Evolutionary conservation across 2,113 vertebrate species (phyloP).

Genomic region (Triplophysa tibetana): DNA sequence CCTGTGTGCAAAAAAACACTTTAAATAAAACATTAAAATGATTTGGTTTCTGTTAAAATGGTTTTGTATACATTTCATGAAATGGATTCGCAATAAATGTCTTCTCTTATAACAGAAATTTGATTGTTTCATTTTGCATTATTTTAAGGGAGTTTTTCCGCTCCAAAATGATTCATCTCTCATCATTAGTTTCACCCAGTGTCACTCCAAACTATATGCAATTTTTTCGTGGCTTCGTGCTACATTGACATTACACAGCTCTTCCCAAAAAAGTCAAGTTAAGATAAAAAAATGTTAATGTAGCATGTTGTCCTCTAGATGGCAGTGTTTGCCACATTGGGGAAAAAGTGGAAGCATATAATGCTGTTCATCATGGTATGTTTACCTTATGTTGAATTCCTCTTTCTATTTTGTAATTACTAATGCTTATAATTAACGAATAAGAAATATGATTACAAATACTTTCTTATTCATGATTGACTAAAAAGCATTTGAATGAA

Average conservation of each 20-base stretch:
- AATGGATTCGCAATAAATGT: conserved; percentile 61
- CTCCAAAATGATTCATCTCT: background rate
- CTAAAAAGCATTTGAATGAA: background rate
- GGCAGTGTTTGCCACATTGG: conserved; percentile 2
- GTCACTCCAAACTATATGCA: no score
- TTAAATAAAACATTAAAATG: conserved; percentile 61
- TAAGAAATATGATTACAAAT: background rate
- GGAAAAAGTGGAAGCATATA: background rate
- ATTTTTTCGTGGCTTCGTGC: no score
- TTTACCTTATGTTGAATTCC: background rate
- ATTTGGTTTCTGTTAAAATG: conserved; percentile 59
- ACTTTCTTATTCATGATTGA: background rate
- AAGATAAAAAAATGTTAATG: background rate
- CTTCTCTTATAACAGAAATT: conserved; percentile 33
- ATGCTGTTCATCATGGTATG: background rate
- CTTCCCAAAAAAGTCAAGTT: no score
- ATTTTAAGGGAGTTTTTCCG: background rate
- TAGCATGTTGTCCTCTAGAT: conserved; percentile 1
- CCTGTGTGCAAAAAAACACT: conserved; percentile 64
- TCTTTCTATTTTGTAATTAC: background rate
- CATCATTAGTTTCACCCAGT: background rate
- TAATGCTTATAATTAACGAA: background rate
- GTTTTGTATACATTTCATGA: conserved; percentile 65
- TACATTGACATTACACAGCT: no score
- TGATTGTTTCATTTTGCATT: background rate